Conservation (phyloP, 2,113 vertebrate genomes). For the Ellobius talpinus region DNA sequence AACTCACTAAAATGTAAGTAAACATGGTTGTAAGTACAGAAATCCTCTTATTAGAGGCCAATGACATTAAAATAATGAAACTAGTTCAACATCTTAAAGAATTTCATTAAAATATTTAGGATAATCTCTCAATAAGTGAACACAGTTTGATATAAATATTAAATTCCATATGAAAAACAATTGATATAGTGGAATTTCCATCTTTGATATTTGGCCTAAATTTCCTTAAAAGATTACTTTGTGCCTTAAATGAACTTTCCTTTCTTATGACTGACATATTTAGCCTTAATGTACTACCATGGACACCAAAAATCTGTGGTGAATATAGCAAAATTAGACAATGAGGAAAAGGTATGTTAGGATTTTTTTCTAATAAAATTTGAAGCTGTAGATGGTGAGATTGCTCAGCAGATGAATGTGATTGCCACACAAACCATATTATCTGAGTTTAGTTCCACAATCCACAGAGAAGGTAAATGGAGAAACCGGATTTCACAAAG, state of each 20-base stretch:
- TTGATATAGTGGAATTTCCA: neutral
- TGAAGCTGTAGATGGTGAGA: neutral
- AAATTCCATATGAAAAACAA: neutral
- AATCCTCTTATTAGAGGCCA: neutral
- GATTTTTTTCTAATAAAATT: slow-evolving; percentile 23
- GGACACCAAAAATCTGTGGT: neutral
- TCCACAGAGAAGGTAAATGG: neutral
- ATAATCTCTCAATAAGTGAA: neutral
- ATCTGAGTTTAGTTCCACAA: neutral
- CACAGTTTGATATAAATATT: neutral
- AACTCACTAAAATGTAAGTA: neutral
- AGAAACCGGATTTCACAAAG: neutral
- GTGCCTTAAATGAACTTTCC: neutral
- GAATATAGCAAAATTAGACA: neutral
- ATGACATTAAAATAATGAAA: neutral
- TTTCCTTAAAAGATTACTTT: neutral
- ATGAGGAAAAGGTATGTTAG: neutral
- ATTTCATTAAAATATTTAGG: neutral
- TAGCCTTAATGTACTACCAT: neutral
- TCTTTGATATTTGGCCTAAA: neutral
- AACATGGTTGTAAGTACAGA: neutral
- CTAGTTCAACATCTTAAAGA: neutral
- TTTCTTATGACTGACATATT: neutral
- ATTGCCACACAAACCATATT: too few relatives aligned
- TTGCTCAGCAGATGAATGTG: neutral